Percentiles rank a stretch among this genome's conserved stretches.
These are phyloP conservation scores for Nephrocerus scutellatus DNA, from an alignment of 2,888 invertebrate genomes.

Conservation along the genomic window DNA sequence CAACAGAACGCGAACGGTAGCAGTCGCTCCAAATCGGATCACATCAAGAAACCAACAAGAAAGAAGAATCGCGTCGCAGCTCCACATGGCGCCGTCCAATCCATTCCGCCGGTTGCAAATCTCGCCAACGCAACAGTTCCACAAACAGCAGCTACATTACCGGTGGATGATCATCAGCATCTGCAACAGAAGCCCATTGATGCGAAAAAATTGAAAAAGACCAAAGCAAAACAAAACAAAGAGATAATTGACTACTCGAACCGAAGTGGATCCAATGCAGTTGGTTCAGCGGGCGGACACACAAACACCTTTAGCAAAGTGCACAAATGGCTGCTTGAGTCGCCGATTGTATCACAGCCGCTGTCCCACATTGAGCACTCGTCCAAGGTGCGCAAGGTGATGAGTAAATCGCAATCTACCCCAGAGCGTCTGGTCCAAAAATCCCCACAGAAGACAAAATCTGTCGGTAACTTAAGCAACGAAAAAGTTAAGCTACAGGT, in stretches of 20 bases:
- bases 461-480: constrained; percentile 61
- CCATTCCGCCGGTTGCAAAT: constrained; percentile 21
- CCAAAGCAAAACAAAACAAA: constrained; percentile 52
- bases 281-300: constrained; percentile 48
- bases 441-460: constrained; percentile 59
- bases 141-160: constrained; percentile 13
- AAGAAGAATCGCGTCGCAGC: constrained; percentile 45
- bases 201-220: constrained; percentile 48
- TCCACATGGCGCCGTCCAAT: constrained; percentile 17
- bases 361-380: constrained; percentile 46
- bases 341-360: constrained; percentile 52
- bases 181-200: constrained; percentile 30
- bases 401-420: constrained; percentile 79
- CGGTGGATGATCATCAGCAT: constrained; percentile 46
- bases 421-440: constrained; percentile 64
- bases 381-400: constrained; percentile 45
- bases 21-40: too few relatives aligned
- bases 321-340: constrained; percentile 77
- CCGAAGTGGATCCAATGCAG: constrained; percentile 27
- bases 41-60: constrained; percentile 38
- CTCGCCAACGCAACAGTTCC: neutral
- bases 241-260: constrained; percentile 71
- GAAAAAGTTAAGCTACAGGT: constrained; percentile 73
- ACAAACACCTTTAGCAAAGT: constrained; percentile 62
- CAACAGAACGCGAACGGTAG: constrained; percentile 26